phyloP scores from a whole-genome alignment of 2,888 invertebrate genomes.

The Troides aeacus region DNA sequence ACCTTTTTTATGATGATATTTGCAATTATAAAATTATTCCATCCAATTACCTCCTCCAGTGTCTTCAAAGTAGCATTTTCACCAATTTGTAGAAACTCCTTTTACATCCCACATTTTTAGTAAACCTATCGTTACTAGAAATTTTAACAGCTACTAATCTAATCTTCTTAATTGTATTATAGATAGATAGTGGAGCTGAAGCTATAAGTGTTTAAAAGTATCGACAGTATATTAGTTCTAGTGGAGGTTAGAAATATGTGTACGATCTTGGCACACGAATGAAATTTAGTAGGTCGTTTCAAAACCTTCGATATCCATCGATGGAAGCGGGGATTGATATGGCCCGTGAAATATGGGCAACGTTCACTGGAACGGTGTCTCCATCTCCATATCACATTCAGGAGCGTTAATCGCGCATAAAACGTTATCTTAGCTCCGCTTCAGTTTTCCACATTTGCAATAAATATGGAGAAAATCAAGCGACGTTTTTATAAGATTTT shows the following conservation, averaged over 20 bases:
- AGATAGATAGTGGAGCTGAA: too few species aligned
- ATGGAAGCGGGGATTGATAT: slow-evolving; percentile 12
- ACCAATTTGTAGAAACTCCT: too few species aligned
- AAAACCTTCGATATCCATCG: not conserved
- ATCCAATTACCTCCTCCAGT: too few species aligned
- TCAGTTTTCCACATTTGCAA: slow-evolving; percentile 1
- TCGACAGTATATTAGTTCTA: not conserved
- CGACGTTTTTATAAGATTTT: slow-evolving; percentile 20
- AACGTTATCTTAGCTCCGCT: slow-evolving; percentile 4
- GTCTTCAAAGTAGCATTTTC: too few species aligned
- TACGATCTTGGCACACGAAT: not conserved
- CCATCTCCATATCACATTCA: slow-evolving; percentile 22
- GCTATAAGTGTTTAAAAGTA: too few species aligned
- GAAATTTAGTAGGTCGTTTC: not conserved
- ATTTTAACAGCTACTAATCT: too few species aligned
- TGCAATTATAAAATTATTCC: too few species aligned
- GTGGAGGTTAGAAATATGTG: not conserved
- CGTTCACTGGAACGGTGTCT: slow-evolving; percentile 1
- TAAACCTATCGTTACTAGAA: too few species aligned
- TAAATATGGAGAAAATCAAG: slow-evolving; percentile 19
- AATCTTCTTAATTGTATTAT: too few species aligned
- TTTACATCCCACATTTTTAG: too few species aligned
- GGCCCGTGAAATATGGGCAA: slow-evolving; percentile 1
- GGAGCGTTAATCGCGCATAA: slow-evolving; percentile 24
- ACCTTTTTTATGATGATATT: too few species aligned